A percentile compares a stretch with the other conserved stretches of the same genome.
These are phyloP conservation scores for Temnothorax longispinosus DNA, from an alignment of 1,140 invertebrate genomes.

Conservation along the genomic window DNA sequence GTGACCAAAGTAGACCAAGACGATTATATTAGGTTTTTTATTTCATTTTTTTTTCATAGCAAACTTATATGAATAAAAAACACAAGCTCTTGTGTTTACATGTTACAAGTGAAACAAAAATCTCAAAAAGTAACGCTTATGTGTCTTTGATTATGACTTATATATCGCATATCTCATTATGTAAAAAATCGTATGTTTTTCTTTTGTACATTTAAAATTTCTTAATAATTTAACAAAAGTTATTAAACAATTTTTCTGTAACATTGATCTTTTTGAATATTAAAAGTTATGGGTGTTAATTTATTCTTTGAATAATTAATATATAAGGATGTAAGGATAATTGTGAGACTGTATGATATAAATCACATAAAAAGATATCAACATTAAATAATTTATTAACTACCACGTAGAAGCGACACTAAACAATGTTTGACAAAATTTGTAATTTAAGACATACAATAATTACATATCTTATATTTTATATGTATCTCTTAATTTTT, in stretches of 20 bases:
- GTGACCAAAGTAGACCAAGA: not conserved
- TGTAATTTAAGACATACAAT: conserved; percentile 12
- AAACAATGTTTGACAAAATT: not conserved
- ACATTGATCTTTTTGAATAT: not conserved
- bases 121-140: not conserved
- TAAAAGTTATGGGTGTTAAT: not conserved
- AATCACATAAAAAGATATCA: not conserved
- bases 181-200: not conserved
- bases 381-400: conserved; percentile 26
- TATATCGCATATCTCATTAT: not conserved
- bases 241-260: not conserved
- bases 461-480: not conserved
- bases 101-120: not conserved
- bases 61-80: not conserved
- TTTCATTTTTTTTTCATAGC: not conserved
- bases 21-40: not conserved
- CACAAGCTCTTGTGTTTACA: not conserved
- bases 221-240: not conserved
- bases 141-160: not conserved
- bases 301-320: not conserved
- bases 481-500: not conserved
- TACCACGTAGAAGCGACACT: not conserved
- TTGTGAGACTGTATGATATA: not conserved
- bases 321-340: not conserved
- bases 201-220: not conserved